phyloP scores from a whole-genome alignment of 2,888 invertebrate species.

The Corbicula japonica region DNA sequence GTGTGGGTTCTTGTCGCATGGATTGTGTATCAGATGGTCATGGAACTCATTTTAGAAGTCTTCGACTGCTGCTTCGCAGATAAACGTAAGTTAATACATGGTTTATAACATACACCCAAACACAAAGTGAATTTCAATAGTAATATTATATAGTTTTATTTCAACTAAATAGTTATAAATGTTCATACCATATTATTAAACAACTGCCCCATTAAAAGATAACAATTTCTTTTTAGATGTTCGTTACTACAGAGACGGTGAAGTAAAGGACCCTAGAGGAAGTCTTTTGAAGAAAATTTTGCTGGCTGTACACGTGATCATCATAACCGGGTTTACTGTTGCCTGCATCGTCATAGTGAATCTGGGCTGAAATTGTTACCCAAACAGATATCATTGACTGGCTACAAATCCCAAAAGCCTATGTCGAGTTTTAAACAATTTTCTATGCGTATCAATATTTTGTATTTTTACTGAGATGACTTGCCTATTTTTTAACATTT shows the following conservation, averaged over 20 bases:
- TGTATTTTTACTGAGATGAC: too few relatives aligned
- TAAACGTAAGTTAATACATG: slow-evolving; percentile 46
- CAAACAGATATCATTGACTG: too few relatives aligned
- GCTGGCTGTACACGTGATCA: slow-evolving; percentile 92
- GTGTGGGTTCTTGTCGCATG: slow-evolving; percentile 95
- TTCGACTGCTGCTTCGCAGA: slow-evolving; percentile 72
- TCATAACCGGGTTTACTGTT: slow-evolving; percentile 90
- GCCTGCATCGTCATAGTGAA: slow-evolving; percentile 89
- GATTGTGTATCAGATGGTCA: slow-evolving; percentile 94
- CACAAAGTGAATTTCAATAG: neutral
- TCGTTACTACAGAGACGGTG: slow-evolving; percentile 47
- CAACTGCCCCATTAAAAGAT: neutral
- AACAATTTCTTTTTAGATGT: slow-evolving; percentile 33
- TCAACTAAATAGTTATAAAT: neutral
- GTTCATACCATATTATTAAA: neutral
- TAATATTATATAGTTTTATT: neutral
- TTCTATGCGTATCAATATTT: too few relatives aligned
- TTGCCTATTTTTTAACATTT: too few relatives aligned
- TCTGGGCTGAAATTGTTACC: slow-evolving; percentile 76
- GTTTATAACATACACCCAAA: neutral
- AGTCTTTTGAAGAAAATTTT: slow-evolving; percentile 91
- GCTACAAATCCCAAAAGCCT: too few relatives aligned
- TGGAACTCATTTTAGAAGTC: slow-evolving; percentile 91
- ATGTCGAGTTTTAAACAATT: too few relatives aligned
- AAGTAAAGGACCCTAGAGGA: slow-evolving; percentile 48